Base-by-base conservation (phyloP, 2,888 invertebrate genomes). In the Linnaemya tessellans region DNA sequence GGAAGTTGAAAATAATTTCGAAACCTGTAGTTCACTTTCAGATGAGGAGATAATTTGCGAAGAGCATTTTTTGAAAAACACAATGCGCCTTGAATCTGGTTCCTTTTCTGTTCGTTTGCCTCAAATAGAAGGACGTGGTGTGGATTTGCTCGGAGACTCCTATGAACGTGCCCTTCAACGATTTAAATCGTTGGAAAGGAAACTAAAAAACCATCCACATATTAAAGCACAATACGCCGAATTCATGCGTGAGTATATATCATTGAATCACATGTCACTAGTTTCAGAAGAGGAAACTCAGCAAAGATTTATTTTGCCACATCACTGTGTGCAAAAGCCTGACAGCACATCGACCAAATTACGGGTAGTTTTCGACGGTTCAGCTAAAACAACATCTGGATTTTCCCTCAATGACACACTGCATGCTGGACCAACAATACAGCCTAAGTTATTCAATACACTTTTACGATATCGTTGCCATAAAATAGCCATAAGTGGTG, bases 1-100 rank as follows among this genome's bases (percentile, higher is more conserved):
- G 86, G 84, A 87, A 67, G 38, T 85, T 7, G 86, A 87, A 82
- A 86, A 80, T 51, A 54, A 54, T 54, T 56, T 70, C 22, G 41
- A 43, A n/a, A 15, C 3, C 56, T 15, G 8, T 22, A 15, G 25
- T 15, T 49, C 38, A 2, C 1, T 56, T 0, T 15, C 80, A 10
- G 56, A 68, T 51, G 77, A 82, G 20, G 84, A 65, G 8, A 20
- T 43, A 13, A n/a, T 77, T 60, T 86, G 74, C 25, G 74, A 75
- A 18, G 64, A 43, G 20, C 54, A 64, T 10, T 75, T 77, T 46
- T 2, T 22, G 13, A 10, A 64, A 56, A 65, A 77, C 10, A 60
- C 22, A 7, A 3, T 43, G 30, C 82, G 84, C 18, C 62, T 82
- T 30, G 15, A 3, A 2, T 54, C 18, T 38, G 78, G 68, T 0